These are phyloP conservation scores for Hyperopisus bebe DNA, from an alignment of 2,113 vertebrate genomes.

Conservation along the genomic window DNA sequence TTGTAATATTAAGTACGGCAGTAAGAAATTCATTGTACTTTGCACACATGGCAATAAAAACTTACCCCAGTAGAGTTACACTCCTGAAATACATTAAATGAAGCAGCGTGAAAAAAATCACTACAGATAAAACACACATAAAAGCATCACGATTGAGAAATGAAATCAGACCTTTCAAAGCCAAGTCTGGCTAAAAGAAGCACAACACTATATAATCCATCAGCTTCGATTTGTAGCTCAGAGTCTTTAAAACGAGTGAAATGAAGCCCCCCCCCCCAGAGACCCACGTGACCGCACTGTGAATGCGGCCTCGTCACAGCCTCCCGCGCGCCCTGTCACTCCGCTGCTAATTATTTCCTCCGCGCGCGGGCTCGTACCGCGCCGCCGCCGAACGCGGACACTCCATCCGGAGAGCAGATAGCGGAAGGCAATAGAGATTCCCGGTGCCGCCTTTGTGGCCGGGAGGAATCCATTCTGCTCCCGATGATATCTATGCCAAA, in stretches of 20 bases:
- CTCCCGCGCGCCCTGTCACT: not conserved
- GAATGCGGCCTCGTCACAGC: not conserved
- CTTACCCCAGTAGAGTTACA: not conserved
- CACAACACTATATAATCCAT: not conserved
- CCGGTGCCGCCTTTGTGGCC: constrained; percentile 33
- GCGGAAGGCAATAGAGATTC: constrained; percentile 14
- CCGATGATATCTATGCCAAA: constrained; percentile 29
- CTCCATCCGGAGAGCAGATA: not conserved
- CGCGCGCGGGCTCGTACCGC: not conserved
- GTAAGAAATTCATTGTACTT: not conserved
- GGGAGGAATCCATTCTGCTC: constrained; percentile 31
- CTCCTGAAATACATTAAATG: not conserved
- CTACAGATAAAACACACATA: not conserved
- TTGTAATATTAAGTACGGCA: not conserved
- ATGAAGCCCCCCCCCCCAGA: not conserved
- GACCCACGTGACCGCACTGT: not conserved
- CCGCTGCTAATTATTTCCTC: constrained; percentile 2
- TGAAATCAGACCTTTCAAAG: not conserved
- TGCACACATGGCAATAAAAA: not conserved
- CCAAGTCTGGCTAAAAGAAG: not conserved
- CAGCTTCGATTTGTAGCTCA: not conserved
- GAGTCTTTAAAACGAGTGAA: not conserved
- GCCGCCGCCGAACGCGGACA: not conserved
- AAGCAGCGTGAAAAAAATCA: not conserved
- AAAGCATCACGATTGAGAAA: not conserved